These are phyloP conservation scores for Formicarius rufipectus DNA, from an alignment of 2,113 vertebrate genomes.

Conservation along the genomic window DNA sequence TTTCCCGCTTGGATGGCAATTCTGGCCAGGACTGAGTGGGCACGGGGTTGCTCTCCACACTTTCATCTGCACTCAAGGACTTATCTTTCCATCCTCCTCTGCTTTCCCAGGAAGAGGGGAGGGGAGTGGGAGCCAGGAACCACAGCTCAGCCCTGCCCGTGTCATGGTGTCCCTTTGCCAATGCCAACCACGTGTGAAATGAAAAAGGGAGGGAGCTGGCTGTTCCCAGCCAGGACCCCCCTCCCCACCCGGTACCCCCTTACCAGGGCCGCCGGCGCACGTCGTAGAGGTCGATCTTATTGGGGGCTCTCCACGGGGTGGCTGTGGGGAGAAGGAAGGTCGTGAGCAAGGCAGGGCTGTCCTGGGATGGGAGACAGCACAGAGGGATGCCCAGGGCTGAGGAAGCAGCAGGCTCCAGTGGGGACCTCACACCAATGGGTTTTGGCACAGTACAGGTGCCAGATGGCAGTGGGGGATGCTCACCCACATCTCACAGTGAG, in stretches of 20 bases:
- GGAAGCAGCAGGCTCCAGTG: background rate
- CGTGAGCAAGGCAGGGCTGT: background rate
- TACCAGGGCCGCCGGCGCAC: slow-evolving; percentile 96
- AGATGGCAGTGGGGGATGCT: background rate
- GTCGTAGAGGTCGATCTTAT: slow-evolving; percentile 98
- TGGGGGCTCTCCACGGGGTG: slow-evolving; percentile 92
- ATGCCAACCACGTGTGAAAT: slow-evolving; percentile 71
- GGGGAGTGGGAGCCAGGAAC: background rate
- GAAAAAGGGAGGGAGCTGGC: slow-evolving; percentile 70
- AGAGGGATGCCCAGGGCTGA: background rate
- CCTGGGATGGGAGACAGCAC: rapidly evolving
- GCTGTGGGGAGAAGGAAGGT: slow-evolving; percentile 72
- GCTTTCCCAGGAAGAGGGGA: background rate
- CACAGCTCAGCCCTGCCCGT: background rate
- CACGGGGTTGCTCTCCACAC: background rate
- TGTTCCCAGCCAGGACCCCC: background rate
- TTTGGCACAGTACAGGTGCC: rapidly evolving
- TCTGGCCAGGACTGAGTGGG: background rate
- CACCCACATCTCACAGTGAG: rapidly evolving
- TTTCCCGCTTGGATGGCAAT: background rate
- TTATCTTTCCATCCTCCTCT: background rate
- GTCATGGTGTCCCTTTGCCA: slow-evolving; percentile 66
- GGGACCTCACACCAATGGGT: background rate
- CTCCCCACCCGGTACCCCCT: slow-evolving; percentile 37
- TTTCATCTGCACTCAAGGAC: background rate